phyloP scores from a whole-genome alignment of 2,888 invertebrate species.

The Dasypolia templi region DNA sequence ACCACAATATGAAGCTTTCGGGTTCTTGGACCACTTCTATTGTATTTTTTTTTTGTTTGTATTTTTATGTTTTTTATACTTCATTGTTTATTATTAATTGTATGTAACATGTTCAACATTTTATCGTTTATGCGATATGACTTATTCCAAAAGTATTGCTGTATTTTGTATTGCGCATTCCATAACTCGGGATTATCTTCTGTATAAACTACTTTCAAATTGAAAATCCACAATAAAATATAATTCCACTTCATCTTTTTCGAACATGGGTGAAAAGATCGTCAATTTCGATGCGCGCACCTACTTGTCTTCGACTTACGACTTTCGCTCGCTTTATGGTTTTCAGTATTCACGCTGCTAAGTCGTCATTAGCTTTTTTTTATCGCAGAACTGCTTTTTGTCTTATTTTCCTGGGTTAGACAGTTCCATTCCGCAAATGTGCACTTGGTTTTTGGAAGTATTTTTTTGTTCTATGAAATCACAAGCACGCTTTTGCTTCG shows the following conservation, averaged over 20 bases:
- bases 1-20: neutral
- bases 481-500: neutral
- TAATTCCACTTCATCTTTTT: neutral
- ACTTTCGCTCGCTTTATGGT: neutral
- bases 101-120: neutral
- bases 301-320: neutral
- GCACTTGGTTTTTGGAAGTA: neutral
- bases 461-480: neutral
- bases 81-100: neutral
- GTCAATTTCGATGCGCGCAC: neutral
- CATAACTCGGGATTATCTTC: slow-evolving; percentile 38
- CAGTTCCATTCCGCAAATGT: slow-evolving; percentile 41
- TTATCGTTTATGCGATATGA: neutral
- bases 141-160: slow-evolving; percentile 35
- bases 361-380: neutral
- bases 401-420: slow-evolving; percentile 6
- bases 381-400: neutral
- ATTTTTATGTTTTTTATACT: slow-evolving; percentile 9
- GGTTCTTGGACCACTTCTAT: neutral
- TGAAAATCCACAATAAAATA: neutral
- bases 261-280: neutral
- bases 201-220: too few species aligned
- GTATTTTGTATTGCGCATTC: slow-evolving; percentile 42
- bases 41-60: neutral
- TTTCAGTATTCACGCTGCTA: neutral